Conservation (phyloP, 2,113 vertebrate species). For the Varanus salvator region DNA sequence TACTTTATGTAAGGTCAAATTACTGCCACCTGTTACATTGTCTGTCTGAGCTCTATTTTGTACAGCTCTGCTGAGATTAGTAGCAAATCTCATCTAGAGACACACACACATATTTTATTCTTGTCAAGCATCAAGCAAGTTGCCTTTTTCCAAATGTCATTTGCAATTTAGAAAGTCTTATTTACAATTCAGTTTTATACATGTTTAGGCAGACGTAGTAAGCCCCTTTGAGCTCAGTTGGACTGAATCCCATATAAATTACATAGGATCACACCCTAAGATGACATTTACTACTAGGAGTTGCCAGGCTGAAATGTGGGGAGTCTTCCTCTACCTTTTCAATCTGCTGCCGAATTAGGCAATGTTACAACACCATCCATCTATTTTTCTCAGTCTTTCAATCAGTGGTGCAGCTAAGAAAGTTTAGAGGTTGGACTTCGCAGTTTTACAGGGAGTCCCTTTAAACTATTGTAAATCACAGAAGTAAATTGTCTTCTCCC, state of each 20-base stretch:
- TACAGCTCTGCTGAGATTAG: conserved; percentile 14
- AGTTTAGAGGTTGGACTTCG: too few species aligned
- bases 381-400: not conserved
- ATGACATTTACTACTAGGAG: not conserved
- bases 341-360: not conserved
- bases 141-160: not conserved
- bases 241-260: too few species aligned
- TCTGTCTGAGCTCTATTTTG: not conserved
- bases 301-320: not conserved
- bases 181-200: too few species aligned
- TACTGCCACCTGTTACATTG: conserved; percentile 18
- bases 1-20: conserved; percentile 6
- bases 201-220: too few species aligned
- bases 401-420: too few species aligned
- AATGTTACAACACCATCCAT: not conserved
- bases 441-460: too few species aligned
- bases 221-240: too few species aligned
- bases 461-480: too few species aligned
- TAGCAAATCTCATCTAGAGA: not conserved
- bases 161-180: not conserved
- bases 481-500: too few species aligned
- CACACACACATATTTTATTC: not conserved
- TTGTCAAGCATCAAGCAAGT: not conserved
- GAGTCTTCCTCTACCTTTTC: not conserved
- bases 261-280: too few species aligned